Evolutionary conservation across 2,113 vertebrate genomes (phyloP), one percentile per base, ranked within the genome.

Genomic region (Panthera uncia): DNA sequence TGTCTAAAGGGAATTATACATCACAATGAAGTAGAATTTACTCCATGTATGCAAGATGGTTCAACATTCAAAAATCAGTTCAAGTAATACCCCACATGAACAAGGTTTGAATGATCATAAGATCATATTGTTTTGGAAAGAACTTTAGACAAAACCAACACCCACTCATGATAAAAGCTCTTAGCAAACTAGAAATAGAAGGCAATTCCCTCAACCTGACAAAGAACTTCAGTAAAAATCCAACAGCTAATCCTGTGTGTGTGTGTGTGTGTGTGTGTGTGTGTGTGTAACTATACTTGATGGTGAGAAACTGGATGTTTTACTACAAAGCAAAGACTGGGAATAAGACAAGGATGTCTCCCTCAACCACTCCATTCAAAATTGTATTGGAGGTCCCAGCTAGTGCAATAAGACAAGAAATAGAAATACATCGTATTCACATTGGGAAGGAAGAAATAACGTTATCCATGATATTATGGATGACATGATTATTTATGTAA

Each of bases 31-130:
- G 63, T 2, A 9, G 41, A 23, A 61, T 61, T 52, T 23, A 4
- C 18, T 27, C 16, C n/a, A 63, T 0, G 0, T 15, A 7, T 11
- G 4, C 63, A 31, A 36, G 19, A 11, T 8, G 4, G 29, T 7
- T 45, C 21, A 13, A n/a, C 5, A 18, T 27, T 21, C 15, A 33
- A 21, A 18, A 8, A 8, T 27, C 19, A 10, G 9, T 31, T n/a
- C 3, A 33, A 31, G 50, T 45, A 2, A 18, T 9, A 36, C n/a
- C 52, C 5, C n/a, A 18, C 15, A 12, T 33, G 27, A 16, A 13
- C 63, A 71, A 71, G 15, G 19, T 13, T 29, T 61, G 21, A 61
- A 25, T 12, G 14, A 66, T 41, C 19, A 3, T 12, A 13, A 1
- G 10, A 48, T 25, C 61, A 9, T 7, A 21, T 4, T 1, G 29